Conservation (phyloP, 2,113 vertebrate species). For the Stictonetta naevosa region DNA sequence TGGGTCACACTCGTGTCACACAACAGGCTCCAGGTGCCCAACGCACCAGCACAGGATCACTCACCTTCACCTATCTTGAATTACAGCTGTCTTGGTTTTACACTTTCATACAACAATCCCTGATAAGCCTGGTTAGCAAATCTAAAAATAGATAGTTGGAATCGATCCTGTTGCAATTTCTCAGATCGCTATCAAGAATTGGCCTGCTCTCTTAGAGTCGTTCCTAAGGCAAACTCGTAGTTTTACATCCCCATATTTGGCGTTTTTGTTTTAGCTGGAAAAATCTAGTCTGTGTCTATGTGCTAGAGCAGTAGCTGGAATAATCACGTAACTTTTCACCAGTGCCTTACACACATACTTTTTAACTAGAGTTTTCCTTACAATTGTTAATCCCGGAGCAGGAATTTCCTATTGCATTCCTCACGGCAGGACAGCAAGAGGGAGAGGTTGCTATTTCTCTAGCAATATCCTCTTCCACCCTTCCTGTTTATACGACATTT, state of each 20-base stretch:
- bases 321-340: background rate
- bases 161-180: background rate
- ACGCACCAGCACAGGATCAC: accelerated
- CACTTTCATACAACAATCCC: background rate
- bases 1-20: accelerated
- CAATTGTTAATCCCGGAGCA: slow-evolving; percentile 40
- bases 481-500: slow-evolving; percentile 68
- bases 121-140: background rate
- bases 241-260: slow-evolving; percentile 36
- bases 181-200: slow-evolving; percentile 3
- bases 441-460: slow-evolving; percentile 51
- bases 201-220: background rate
- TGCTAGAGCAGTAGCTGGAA: background rate
- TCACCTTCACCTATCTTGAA: background rate
- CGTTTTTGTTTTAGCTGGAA: background rate
- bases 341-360: background rate
- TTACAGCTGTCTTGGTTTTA: background rate
- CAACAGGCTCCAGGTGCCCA: background rate
- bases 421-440: slow-evolving; percentile 43
- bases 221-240: background rate
- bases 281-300: slow-evolving; percentile 5
- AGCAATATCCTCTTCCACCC: slow-evolving; percentile 61
- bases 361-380: slow-evolving; percentile 16
- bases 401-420: slow-evolving; percentile 67
- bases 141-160: slow-evolving; percentile 43